Percentiles rank a stretch among this genome's conserved stretches.
These are phyloP conservation scores for Drosophila pseudoananassae DNA, from an alignment of 1,140 invertebrate species.

Conservation along the genomic window DNA sequence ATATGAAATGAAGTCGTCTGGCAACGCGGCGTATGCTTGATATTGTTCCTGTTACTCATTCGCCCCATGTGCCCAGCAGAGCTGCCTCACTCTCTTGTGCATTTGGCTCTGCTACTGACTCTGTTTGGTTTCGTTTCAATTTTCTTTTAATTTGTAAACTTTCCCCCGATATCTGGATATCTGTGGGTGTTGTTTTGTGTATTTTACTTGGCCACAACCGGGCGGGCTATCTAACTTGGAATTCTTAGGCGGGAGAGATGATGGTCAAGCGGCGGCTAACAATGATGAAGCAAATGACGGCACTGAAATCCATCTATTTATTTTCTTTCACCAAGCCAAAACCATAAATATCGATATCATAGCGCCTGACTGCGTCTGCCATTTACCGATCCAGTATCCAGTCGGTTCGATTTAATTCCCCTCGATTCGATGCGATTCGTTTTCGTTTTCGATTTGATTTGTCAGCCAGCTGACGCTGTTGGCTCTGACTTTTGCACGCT, in stretches of 20 bases:
- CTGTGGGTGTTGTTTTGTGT: slow-evolving; percentile 5
- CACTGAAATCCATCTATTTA: slow-evolving; percentile 54
- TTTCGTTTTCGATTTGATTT: slow-evolving; percentile 45
- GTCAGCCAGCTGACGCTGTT: slow-evolving; percentile 32
- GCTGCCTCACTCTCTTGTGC: not conserved
- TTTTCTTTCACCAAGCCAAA: slow-evolving; percentile 56
- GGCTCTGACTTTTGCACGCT: slow-evolving; percentile 44
- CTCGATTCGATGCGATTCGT: slow-evolving; percentile 12
- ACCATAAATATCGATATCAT: slow-evolving; percentile 74
- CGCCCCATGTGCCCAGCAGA: slow-evolving; percentile 32
- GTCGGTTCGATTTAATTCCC: slow-evolving; percentile 39
- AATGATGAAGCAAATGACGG: slow-evolving; percentile 29
- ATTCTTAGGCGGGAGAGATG: slow-evolving; percentile 17
- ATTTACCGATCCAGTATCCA: slow-evolving; percentile 34
- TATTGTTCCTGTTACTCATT: slow-evolving; percentile 47
- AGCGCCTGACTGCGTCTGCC: slow-evolving; percentile 57
- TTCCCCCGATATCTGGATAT: slow-evolving; percentile 8
- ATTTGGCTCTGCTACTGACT: not conserved
- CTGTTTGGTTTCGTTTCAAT: slow-evolving; percentile 27
- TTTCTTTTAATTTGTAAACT: slow-evolving; percentile 59
- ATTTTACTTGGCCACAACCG: slow-evolving; percentile 32
- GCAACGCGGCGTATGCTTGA: slow-evolving; percentile 52
- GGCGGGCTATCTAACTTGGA: slow-evolving; percentile 29
- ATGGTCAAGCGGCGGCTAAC: slow-evolving; percentile 13
- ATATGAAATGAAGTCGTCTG: slow-evolving; percentile 62